Base-by-base conservation (phyloP, 1,140 invertebrate species). In the Helicoverpa armigera region DNA sequence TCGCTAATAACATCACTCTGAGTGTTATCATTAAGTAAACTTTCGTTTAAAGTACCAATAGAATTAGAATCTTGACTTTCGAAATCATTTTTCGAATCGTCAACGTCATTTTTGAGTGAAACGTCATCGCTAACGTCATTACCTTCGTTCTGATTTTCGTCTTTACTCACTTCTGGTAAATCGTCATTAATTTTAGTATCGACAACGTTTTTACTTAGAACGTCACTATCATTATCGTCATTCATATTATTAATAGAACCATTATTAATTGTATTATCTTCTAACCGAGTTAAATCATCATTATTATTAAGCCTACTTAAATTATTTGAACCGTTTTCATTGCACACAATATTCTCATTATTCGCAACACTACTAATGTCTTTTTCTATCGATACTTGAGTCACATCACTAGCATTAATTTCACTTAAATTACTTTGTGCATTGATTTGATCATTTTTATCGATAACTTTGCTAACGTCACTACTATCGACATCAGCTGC, bases 301-400 rank as follows among this genome's bases (percentile, higher is more conserved):
- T 67, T 79, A 53, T 23, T 29, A 58, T 79, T 70, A 51, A 35
- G 67, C 56, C 58, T 58, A 79, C 50, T 79, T 67, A 18, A 53
- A 31, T 70, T 63, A 51, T 43, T 70, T 80, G 69, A 53, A 53
- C 69, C 13, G 3, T 51, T 63, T 23, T 13, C 51, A 67, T 51
- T 72, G 58, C 14, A 14, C 23, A 65, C 51, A 58, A 35, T 63
- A 74, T 54, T 56, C 51, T 75, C 79, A 35, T 16, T 67, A 65
- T 65, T 48, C 3, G 14, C 35, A 35, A 35, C 12, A n/a, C n/a
- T 16, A 65, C 11, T 65, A 12, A 60, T 9, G 16, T 60, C 16
- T 60, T 60, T 60, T 43, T 43, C 35, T 43, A 9, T 43, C 35
- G 53, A 54, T 54, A 14, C n/a, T 54, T 54, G 4, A 54, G 12